Evolutionary conservation across 2,888 invertebrate species (phyloP).

Genomic region (Cyrtodaria siliqua): DNA sequence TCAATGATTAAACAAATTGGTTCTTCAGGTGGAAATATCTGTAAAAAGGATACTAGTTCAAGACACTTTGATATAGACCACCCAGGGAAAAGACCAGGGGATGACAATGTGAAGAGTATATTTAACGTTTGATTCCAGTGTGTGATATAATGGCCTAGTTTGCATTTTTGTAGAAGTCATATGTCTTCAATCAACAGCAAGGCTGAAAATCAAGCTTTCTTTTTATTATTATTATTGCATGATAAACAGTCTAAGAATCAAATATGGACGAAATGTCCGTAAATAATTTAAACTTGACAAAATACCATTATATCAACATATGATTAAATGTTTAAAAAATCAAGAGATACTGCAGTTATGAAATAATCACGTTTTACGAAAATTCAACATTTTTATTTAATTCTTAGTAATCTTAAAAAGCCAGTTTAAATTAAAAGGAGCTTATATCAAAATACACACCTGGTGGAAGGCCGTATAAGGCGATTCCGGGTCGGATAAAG

Average conservation of each 20-base stretch:
- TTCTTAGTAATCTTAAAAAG: too few species aligned
- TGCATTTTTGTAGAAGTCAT: background rate
- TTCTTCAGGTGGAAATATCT: constrained; percentile 17
- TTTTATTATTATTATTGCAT: too few species aligned
- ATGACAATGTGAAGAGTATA: constrained; percentile 3
- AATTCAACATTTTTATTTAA: too few species aligned
- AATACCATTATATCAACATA: too few species aligned
- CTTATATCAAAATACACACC: constrained; percentile 51
- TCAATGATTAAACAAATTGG: constrained; percentile 24
- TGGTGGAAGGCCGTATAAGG: constrained; percentile 73
- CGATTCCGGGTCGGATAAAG: constrained; percentile 71
- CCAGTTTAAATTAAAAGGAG: too few species aligned
- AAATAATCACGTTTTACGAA: too few species aligned
- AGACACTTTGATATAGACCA: constrained; percentile 26
- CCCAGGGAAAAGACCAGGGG: constrained; percentile 8
- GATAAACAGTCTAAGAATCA: too few species aligned
- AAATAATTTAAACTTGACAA: too few species aligned
- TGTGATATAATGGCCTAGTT: constrained; percentile 4
- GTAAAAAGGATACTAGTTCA: constrained; percentile 43
- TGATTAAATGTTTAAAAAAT: too few species aligned
- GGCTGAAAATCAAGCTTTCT: constrained; percentile 27
- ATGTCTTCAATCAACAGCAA: constrained; percentile 23
- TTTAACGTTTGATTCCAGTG: background rate
- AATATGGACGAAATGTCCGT: too few species aligned
- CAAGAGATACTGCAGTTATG: too few species aligned